A percentile compares a stretch with the other conserved stretches of the same genome.
phyloP scores from a whole-genome alignment of 2,888 invertebrate genomes.

The Osmoderma eremita region DNA sequence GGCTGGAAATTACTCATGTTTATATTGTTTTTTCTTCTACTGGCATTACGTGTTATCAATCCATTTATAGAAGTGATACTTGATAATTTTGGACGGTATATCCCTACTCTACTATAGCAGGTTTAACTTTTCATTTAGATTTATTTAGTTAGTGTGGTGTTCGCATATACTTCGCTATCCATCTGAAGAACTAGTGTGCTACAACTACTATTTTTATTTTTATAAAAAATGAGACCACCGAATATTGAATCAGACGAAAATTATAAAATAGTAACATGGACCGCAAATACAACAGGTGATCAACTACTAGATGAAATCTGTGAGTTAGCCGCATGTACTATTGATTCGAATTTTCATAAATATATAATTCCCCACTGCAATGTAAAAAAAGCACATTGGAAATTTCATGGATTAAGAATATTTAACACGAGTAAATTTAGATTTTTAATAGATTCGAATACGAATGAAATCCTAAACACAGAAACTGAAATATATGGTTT shows the following conservation, averaged over 20 bases:
- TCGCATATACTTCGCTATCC: no score
- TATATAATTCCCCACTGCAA: conserved; percentile 22
- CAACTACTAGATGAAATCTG: conserved; percentile 13
- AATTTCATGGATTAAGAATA: conserved; percentile 8
- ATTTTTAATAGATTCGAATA: conserved; percentile 1
- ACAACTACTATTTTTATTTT: no score
- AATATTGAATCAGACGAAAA: background rate
- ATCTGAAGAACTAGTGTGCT: no score
- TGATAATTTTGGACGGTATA: no score
- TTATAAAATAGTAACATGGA: conserved; percentile 17
- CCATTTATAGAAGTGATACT: no score
- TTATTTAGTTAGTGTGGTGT: no score
- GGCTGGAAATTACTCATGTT: no score
- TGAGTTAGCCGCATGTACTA: conserved; percentile 18
- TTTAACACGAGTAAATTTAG: conserved; percentile 1
- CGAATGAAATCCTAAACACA: conserved; percentile 3
- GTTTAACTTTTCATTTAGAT: no score
- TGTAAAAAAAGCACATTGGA: conserved; percentile 4
- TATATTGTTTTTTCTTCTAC: no score
- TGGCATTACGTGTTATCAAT: no score
- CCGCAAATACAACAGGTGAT: conserved; percentile 29
- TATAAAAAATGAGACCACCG: background rate
- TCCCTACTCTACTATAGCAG: no score
- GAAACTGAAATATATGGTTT: conserved; percentile 22
- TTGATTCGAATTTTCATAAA: background rate